Evolutionary conservation across 1,140 invertebrate species (phyloP).

Genomic region (Tribolium castaneum): DNA sequence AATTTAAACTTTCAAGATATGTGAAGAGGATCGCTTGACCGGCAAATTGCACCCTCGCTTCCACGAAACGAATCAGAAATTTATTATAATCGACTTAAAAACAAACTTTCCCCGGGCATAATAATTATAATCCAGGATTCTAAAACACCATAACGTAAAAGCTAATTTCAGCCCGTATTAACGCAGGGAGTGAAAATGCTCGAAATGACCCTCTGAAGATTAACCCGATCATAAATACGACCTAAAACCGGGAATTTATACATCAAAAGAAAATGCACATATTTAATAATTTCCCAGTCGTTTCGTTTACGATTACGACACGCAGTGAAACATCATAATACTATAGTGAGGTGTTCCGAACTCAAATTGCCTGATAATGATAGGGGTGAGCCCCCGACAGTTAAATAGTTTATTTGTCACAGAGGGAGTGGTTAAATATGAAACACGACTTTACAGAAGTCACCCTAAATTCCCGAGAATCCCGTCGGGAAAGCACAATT

Average conservation of each 20-base stretch:
- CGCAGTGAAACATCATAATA: not conserved
- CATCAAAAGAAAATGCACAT: conserved; percentile 16
- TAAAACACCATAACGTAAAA: conserved; percentile 8
- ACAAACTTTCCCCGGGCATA: conserved; percentile 8
- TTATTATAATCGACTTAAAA: conserved; percentile 30
- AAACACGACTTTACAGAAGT: too few species aligned
- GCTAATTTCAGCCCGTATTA: conserved; percentile 22
- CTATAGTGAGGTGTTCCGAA: not conserved
- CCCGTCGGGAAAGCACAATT: not conserved
- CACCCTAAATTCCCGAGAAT: not conserved
- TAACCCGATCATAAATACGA: conserved; percentile 20
- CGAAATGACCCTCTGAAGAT: conserved; percentile 28
- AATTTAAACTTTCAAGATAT: conserved; percentile 22
- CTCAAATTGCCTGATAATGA: conserved; percentile 6
- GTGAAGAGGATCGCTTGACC: conserved; percentile 7
- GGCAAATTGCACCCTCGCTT: conserved; percentile 8
- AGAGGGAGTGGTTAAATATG: not conserved
- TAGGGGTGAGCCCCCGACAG: not conserved
- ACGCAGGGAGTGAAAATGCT: conserved; percentile 23
- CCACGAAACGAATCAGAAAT: conserved; percentile 2
- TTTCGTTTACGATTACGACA: not conserved
- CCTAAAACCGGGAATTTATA: not conserved
- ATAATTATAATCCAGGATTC: conserved; percentile 32
- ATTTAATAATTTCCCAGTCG: conserved; percentile 1
- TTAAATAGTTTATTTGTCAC: conserved; percentile 23